phyloP scores from a whole-genome alignment of 2,888 invertebrate species.

The Gymnocheta viridis region DNA sequence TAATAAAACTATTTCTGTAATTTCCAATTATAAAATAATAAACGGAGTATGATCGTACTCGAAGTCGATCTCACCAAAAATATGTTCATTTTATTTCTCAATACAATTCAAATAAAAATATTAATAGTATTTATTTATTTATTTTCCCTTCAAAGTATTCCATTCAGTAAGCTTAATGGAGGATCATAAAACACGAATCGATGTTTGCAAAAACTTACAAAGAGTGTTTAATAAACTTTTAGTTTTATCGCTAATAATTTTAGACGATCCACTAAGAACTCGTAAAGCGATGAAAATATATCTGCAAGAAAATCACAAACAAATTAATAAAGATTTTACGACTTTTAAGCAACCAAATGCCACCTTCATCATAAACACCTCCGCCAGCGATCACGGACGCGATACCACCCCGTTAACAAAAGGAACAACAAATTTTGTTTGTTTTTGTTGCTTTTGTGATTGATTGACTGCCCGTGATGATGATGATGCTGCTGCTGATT shows the following conservation, averaged over 20 bases:
- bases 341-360: constrained; percentile 36
- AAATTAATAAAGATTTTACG: constrained; percentile 37
- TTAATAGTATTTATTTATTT: not conserved
- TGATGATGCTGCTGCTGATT: constrained; percentile 1
- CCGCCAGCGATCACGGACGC: not conserved
- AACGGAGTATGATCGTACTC: too few species aligned
- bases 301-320: not conserved
- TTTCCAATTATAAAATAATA: too few species aligned
- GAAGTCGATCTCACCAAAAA: too few species aligned
- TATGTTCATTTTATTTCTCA: too few species aligned
- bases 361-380: constrained; percentile 33
- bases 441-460: constrained; percentile 53
- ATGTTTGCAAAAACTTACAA: constrained; percentile 53
- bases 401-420: constrained; percentile 23
- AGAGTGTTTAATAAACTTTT: constrained; percentile 56
- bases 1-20: too few species aligned
- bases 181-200: not conserved
- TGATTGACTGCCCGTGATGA: constrained; percentile 58
- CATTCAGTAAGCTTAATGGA: not conserved
- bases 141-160: not conserved
- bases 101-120: too few species aligned
- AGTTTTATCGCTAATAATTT: constrained; percentile 56
- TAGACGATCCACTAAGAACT: constrained; percentile 58
- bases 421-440: constrained; percentile 35
- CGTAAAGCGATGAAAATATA: constrained; percentile 35